phyloP scores from a whole-genome alignment of 2,888 invertebrate species.

The Netelia fuscicornis region DNA sequence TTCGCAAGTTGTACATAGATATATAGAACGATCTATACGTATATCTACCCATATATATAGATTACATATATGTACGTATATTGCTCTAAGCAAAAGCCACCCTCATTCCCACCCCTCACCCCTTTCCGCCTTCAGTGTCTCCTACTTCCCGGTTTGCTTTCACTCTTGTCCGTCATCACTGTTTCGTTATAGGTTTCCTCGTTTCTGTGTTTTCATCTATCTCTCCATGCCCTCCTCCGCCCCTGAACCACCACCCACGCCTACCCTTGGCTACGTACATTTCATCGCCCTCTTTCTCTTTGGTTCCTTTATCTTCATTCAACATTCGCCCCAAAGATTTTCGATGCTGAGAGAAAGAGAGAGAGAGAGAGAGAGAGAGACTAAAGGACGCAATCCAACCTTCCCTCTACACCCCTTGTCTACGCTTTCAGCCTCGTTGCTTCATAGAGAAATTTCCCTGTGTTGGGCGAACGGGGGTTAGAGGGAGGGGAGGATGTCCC shows the following conservation, averaged over 20 bases:
- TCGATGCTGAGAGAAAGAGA: no score
- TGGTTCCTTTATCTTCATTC: constrained; percentile 62
- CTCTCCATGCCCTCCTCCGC: constrained; percentile 53
- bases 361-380: constrained; percentile 17
- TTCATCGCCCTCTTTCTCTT: constrained; percentile 71
- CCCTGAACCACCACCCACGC: constrained; percentile 13
- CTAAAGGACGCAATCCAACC: constrained; percentile 36
- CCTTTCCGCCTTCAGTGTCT: background rate
- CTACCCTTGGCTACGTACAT: constrained; percentile 32
- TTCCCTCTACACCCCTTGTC: constrained; percentile 2
- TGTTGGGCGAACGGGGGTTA: background rate
- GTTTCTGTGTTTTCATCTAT: constrained; percentile 63
- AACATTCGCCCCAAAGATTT: constrained; percentile 41
- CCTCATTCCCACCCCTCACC: constrained; percentile 8
- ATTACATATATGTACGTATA: constrained; percentile 4
- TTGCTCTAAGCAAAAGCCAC: constrained; percentile 43
- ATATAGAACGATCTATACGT: background rate
- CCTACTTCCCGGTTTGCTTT: constrained; percentile 24
- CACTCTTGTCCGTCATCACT: constrained; percentile 56
- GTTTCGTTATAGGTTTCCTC: constrained; percentile 48
- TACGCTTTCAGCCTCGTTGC: constrained; percentile 8
- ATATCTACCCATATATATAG: background rate
- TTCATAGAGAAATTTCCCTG: constrained; percentile 47
- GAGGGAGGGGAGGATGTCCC: background rate
- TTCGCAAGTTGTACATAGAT: constrained; percentile 25